Base-by-base conservation (phyloP, 2,888 invertebrate species). In the Protophormia terraenovae region DNA sequence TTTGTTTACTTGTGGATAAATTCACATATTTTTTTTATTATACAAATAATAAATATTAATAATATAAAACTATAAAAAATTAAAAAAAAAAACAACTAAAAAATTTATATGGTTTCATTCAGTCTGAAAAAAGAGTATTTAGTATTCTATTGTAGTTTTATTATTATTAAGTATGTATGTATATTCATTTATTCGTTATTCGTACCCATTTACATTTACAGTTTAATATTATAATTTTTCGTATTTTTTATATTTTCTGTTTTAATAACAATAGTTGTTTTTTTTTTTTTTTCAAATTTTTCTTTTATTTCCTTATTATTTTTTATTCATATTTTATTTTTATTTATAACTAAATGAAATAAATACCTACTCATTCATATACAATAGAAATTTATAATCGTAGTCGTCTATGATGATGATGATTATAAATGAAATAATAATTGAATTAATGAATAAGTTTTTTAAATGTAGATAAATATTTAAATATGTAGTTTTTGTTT, bases 111-210 rank as follows among this genome's bases (percentile, higher is more conserved):
- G 84, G 84, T 84, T 84, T 84, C 84, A 73, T 69, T 78, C 19
- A 16, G 50, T 79, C n/a, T n/a, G n/a, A n/a, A n/a, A n/a, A n/a
- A 24, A 32, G 32, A 67, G 55, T 75, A 78, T 82, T 85, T 85
- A 85, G 41, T 85, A 85, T 85, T 85, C 85, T 82, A 82, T 82
- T 85, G 82, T 75, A 58, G 85, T 85, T 81, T 84, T 64, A 69
- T 73, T 78, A n/a, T n/a, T n/a, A n/a, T n/a, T n/a, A n/a, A n/a
- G n/a, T n/a, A n/a, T n/a, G n/a, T n/a, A n/a, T n/a, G n/a, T 47
- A 66, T 24, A 45, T 66, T 27, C 45, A 27, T 66, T 79, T n/a
- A n/a, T n/a, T n/a, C n/a, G n/a, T n/a, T n/a, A n/a, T n/a, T 67
- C 73, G 67, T 73, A 73, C 67, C 76, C 73, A 85, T 81, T 77